These are phyloP conservation scores for Phocoena sinus DNA, from an alignment of 2,113 vertebrate species.

Conservation along the genomic window DNA sequence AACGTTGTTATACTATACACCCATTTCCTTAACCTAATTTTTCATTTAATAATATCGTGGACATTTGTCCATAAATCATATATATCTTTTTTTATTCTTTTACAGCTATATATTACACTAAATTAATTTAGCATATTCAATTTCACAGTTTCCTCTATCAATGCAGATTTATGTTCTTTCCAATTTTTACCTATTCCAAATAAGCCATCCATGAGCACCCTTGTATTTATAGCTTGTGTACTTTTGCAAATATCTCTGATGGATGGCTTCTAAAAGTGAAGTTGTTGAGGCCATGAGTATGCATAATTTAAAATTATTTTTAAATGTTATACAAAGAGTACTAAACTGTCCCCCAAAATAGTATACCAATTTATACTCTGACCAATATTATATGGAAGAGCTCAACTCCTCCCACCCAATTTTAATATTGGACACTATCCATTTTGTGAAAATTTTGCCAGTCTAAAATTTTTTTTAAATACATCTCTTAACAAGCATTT, in stretches of 20 bases:
- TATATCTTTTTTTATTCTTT: neutral
- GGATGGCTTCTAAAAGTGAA: neutral
- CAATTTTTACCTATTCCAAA: neutral
- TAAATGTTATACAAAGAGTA: neutral
- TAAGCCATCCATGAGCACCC: neutral
- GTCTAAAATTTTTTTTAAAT: neutral
- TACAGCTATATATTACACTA: neutral
- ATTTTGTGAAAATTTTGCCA: neutral
- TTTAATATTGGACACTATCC: neutral
- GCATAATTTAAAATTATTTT: neutral
- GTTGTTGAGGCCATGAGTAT: neutral
- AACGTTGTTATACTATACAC: neutral
- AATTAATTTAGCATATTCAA: neutral
- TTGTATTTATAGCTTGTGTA: neutral
- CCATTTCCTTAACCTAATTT: neutral
- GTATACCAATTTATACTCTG: neutral
- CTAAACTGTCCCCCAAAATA: neutral
- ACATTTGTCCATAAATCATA: neutral
- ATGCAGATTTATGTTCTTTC: neutral
- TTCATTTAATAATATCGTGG: neutral
- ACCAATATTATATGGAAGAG: neutral
- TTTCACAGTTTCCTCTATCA: neutral
- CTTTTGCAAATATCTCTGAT: neutral
- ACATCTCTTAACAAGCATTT: neutral
- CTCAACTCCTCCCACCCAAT: neutral